These are phyloP conservation scores for Luscinia megarhynchos DNA, from an alignment of 2,797 vertebrate genomes.

Conservation along the genomic window DNA sequence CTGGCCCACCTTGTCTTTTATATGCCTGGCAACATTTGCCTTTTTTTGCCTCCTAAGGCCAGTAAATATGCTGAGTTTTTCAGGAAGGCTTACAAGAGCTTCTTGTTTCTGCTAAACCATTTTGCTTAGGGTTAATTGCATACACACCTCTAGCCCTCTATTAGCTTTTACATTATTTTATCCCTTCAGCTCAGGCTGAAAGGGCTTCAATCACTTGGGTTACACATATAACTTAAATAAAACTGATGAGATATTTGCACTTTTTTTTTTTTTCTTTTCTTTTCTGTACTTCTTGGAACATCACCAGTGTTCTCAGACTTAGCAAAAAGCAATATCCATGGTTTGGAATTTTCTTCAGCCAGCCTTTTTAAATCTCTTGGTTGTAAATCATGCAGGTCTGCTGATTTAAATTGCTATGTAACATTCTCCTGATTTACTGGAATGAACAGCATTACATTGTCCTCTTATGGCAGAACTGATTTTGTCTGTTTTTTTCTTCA, in stretches of 20 bases:
- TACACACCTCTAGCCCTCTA: not conserved
- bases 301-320: not conserved
- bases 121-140: not conserved
- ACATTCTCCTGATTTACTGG: not conserved
- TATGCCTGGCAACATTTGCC: not conserved
- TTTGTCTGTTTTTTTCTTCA: not conserved
- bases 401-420: not conserved
- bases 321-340: not conserved
- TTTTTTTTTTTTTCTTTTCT: not conserved
- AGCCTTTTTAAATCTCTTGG: not conserved
- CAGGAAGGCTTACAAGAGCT: not conserved
- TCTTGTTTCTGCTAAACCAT: not conserved
- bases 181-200: not conserved
- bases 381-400: not conserved
- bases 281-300: accelerated
- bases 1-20: not conserved
- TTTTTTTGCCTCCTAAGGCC: not conserved
- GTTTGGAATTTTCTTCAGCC: not conserved
- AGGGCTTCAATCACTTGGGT: not conserved
- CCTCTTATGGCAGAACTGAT: not conserved
- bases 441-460: not conserved
- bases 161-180: constrained; percentile 21
- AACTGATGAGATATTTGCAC: not conserved
- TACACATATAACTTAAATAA: not conserved
- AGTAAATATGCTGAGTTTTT: not conserved